Percentiles rank a stretch among this genome's conserved stretches.
These are phyloP conservation scores for Thryonomys swinderianus DNA, from an alignment of 2,113 vertebrate species.

Conservation along the genomic window DNA sequence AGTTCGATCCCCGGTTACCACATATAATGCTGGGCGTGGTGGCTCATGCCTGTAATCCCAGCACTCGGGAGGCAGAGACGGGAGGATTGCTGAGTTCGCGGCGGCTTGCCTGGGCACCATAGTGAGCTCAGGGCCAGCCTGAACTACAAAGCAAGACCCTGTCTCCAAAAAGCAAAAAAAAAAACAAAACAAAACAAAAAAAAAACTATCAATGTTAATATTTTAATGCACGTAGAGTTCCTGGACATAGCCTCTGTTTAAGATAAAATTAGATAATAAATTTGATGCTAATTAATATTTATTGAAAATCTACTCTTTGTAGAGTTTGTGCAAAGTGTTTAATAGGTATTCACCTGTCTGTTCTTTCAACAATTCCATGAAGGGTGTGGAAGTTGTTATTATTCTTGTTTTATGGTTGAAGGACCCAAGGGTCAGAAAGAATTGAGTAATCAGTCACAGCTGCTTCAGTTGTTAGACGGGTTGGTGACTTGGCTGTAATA, in stretches of 20 bases:
- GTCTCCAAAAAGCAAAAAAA: no score
- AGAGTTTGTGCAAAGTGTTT: not conserved
- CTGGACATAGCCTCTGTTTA: not conserved
- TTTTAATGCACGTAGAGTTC: not conserved
- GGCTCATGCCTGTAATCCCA: no score
- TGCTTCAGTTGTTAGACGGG: not conserved
- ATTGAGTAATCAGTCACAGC: not conserved
- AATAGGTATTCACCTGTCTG: not conserved
- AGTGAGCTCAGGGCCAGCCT: no score
- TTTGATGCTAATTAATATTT: not conserved
- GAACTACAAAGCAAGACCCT: no score
- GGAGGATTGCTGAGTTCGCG: no score
- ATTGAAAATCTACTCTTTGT: not conserved
- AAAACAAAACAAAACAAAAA: no score
- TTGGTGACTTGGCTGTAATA: not conserved
- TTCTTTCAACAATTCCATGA: not conserved
- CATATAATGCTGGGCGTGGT: no score
- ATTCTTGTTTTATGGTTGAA: not conserved
- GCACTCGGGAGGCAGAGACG: no score
- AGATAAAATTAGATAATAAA: conserved; percentile 15
- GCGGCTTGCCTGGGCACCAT: no score
- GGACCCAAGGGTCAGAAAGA: not conserved
- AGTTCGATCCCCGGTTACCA: no score
- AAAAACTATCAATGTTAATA: no score
- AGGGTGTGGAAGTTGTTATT: not conserved